Evolutionary conservation across 2,797 vertebrate species (phyloP).

Genomic region (Cyprinodon diabolis): DNA sequence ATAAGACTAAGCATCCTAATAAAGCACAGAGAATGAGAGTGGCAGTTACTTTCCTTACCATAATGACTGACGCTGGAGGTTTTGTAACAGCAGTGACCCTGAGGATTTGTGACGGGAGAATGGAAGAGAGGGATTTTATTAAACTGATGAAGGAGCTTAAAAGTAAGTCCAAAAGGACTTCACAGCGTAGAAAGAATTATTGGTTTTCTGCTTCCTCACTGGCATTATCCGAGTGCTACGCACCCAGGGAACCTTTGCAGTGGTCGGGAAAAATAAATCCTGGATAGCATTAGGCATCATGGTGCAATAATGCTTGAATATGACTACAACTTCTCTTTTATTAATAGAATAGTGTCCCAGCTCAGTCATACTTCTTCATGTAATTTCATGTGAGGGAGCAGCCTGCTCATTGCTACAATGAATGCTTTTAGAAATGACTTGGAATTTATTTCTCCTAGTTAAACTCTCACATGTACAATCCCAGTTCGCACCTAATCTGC

Average conservation of each 20-base stretch:
- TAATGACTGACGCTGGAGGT: slow-evolving; percentile 38
- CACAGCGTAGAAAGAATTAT: slow-evolving; percentile 65
- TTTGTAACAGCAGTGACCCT: slow-evolving; percentile 45
- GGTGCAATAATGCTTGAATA: slow-evolving; percentile 77
- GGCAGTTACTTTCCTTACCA: slow-evolving; percentile 31
- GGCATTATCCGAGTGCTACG: slow-evolving; percentile 66
- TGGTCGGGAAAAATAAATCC: slow-evolving; percentile 71
- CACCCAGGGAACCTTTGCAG: slow-evolving; percentile 71
- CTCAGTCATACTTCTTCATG: slow-evolving; percentile 61
- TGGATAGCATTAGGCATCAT: slow-evolving; percentile 71
- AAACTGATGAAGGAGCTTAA: slow-evolving; percentile 74
- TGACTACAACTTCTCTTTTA: slow-evolving; percentile 59
- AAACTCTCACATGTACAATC: slow-evolving; percentile 12
- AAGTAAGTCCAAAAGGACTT: slow-evolving; percentile 75
- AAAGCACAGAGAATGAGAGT: slow-evolving; percentile 13
- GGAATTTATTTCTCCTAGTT: neutral
- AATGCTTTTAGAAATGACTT: slow-evolving; percentile 29
- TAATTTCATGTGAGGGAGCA: slow-evolving; percentile 36
- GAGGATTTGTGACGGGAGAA: slow-evolving; percentile 21
- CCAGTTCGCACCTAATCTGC: slow-evolving; percentile 13
- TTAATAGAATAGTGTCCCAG: slow-evolving; percentile 70
- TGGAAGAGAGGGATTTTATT: slow-evolving; percentile 69
- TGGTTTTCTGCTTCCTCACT: slow-evolving; percentile 69
- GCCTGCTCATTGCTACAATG: slow-evolving; percentile 30
- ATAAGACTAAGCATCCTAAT: slow-evolving; percentile 31